Evolutionary conservation across 1,140 invertebrate species (phyloP).

Genomic region (Sitophilus oryzae): DNA sequence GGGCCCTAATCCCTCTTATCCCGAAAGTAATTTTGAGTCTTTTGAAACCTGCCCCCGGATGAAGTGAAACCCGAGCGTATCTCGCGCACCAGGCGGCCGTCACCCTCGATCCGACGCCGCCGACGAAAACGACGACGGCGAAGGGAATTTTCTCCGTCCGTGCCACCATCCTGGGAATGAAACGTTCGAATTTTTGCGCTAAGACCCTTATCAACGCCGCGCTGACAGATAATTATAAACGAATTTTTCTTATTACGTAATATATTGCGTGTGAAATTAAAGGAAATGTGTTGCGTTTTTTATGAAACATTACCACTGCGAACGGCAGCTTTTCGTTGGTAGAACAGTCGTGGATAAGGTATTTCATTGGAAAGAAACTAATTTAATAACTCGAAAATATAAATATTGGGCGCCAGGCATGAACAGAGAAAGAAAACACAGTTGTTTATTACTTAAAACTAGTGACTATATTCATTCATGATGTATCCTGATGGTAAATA

Average conservation of each 20-base stretch:
- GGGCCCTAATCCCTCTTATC: slow-evolving; percentile 45
- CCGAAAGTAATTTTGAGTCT: slow-evolving; percentile 48
- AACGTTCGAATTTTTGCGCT: slow-evolving; percentile 17
- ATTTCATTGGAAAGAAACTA: no score
- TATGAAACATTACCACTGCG: no score
- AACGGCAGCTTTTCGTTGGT: no score
- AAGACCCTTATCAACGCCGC: slow-evolving; percentile 15
- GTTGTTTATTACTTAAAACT: no score
- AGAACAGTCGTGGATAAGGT: no score
- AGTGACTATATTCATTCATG: no score
- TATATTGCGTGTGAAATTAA: not conserved
- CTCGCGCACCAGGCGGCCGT: slow-evolving; percentile 32
- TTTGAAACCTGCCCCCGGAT: slow-evolving; percentile 45
- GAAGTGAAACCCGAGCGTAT: slow-evolving; percentile 42
- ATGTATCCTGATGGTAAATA: no score
- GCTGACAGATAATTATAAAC: slow-evolving; percentile 22
- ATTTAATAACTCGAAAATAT: no score
- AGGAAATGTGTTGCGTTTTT: not conserved
- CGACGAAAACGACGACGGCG: no score
- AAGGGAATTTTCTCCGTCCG: slow-evolving; percentile 23
- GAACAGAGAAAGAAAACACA: no score
- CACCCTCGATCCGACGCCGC: slow-evolving; percentile 15
- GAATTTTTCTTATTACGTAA: slow-evolving; percentile 9
- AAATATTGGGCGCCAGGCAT: no score
- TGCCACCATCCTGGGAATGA: slow-evolving; percentile 15